phyloP scores from a whole-genome alignment of 2,888 invertebrate species.

The Auanema freiburgensis region DNA sequence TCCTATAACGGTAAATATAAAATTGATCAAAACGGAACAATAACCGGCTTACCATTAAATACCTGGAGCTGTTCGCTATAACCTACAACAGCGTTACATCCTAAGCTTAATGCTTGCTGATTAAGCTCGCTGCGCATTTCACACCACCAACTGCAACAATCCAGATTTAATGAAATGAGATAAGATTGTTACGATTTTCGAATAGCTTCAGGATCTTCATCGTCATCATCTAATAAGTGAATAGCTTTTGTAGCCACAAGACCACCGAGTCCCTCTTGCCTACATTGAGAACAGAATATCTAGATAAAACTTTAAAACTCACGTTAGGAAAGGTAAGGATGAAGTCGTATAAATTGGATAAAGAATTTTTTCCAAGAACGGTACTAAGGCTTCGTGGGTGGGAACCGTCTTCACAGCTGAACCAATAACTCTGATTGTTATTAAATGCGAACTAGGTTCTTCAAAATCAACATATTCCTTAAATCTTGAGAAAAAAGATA shows the following conservation, averaged over 20 bases:
- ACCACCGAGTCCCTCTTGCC: constrained; percentile 36
- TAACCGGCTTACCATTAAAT: constrained; percentile 37
- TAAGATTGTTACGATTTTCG: constrained; percentile 18
- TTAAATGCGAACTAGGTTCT: constrained; percentile 27
- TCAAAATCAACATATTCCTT: constrained; percentile 40
- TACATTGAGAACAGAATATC: constrained; percentile 5
- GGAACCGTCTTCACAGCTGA: constrained; percentile 30
- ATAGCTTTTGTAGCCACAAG: constrained; percentile 27
- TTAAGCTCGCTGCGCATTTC: constrained; percentile 91
- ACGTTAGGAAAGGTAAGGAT: constrained; percentile 22
- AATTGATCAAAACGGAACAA: neutral
- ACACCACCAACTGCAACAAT: constrained; percentile 83
- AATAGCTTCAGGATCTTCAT: constrained; percentile 27
- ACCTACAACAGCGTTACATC: constrained; percentile 90
- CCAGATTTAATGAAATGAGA: too few species aligned
- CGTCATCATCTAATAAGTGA: constrained; percentile 29
- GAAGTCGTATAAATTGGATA: constrained; percentile 35
- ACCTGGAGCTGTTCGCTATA: constrained; percentile 90
- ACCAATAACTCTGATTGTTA: constrained; percentile 36
- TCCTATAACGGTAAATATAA: neutral
- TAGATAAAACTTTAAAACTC: constrained; percentile 12
- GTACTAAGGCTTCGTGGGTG: neutral
- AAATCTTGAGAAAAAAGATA: constrained; percentile 22
- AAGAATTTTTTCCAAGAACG: constrained; percentile 21
- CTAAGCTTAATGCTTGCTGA: constrained; percentile 86